Percentiles rank a stretch among this genome's conserved stretches.
Evolutionary conservation across 1,140 invertebrate genomes (phyloP).

Genomic region (Trachymyrmex cornetzi): DNA sequence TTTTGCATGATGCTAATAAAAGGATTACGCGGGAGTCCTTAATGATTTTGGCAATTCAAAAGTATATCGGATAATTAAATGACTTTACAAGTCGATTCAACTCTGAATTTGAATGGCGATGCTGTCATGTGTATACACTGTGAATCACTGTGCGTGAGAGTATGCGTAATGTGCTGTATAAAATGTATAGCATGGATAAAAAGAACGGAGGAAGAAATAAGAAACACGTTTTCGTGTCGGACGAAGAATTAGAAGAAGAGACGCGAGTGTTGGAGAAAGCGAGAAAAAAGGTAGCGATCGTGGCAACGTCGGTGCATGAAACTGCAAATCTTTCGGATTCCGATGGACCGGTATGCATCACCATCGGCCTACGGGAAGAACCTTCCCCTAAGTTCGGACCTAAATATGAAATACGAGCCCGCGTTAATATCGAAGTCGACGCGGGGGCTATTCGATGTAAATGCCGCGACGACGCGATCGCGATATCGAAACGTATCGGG

Average conservation of each 20-base stretch:
- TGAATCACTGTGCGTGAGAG: neutral
- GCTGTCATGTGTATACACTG: neutral
- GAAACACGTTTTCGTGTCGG: constrained; percentile 54
- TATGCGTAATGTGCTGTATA: constrained; percentile 20
- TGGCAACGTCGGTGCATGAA: constrained; percentile 74
- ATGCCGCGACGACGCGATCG: neutral
- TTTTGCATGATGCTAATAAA: neutral
- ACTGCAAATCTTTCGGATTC: constrained; percentile 78
- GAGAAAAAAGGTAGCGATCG: constrained; percentile 65
- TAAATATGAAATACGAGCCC: constrained; percentile 49
- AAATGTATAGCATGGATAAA: constrained; percentile 50
- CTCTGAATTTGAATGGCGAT: constrained; percentile 27
- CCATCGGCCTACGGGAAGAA: neutral
- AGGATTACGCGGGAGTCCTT: neutral
- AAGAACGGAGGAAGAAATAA: constrained; percentile 1
- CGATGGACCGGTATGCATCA: constrained; percentile 69
- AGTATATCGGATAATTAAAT: constrained; percentile 37
- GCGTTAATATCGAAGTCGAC: constrained; percentile 19
- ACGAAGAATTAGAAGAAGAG: constrained; percentile 53
- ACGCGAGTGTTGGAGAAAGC: constrained; percentile 22
- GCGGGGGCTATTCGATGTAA: constrained; percentile 22
- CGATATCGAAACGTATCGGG: constrained; percentile 18
- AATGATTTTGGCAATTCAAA: constrained; percentile 21
- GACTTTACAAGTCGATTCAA: constrained; percentile 46
- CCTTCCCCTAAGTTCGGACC: neutral